These are phyloP conservation scores for Trisateles emortualis DNA, from an alignment of 2,888 invertebrate species.

Conservation along the genomic window DNA sequence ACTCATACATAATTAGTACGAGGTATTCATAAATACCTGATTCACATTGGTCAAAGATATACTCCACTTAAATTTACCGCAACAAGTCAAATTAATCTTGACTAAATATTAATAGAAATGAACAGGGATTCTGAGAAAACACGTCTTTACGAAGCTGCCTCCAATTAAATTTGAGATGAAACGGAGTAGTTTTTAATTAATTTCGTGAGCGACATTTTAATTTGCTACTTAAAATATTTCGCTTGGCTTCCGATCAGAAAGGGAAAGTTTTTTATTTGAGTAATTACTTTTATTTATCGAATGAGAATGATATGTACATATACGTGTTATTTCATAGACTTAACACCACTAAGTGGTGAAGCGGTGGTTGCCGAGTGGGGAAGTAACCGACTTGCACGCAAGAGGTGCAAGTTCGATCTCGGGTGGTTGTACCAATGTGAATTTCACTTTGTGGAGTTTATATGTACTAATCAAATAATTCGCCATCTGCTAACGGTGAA, in stretches of 20 bases:
- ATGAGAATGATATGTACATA: no score
- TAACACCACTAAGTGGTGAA: no score
- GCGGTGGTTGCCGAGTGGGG: no score
- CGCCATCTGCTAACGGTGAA: no score
- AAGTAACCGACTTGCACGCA: no score
- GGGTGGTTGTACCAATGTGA: no score
- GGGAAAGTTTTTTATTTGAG: neutral
- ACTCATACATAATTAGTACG: no score
- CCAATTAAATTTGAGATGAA: constrained; percentile 26
- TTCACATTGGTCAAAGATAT: neutral
- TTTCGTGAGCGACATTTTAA: constrained; percentile 7
- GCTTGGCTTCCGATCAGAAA: neutral
- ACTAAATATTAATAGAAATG: constrained; percentile 29
- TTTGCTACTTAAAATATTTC: neutral
- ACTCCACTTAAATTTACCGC: constrained; percentile 4
- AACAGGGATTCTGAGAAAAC: constrained; percentile 25
- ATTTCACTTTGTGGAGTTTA: no score
- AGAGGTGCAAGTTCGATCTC: no score
- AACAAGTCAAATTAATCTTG: constrained; percentile 8
- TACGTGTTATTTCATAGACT: no score
- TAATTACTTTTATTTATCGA: no score
- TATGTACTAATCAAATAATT: no score
- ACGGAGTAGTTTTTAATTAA: constrained; percentile 27
- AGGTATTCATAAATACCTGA: neutral
- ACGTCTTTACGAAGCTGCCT: constrained; percentile 15